Percentiles rank a stretch among this genome's conserved stretches.
phyloP scores from a whole-genome alignment of 2,797 vertebrate genomes.

The Euthynnus affinis region DNA sequence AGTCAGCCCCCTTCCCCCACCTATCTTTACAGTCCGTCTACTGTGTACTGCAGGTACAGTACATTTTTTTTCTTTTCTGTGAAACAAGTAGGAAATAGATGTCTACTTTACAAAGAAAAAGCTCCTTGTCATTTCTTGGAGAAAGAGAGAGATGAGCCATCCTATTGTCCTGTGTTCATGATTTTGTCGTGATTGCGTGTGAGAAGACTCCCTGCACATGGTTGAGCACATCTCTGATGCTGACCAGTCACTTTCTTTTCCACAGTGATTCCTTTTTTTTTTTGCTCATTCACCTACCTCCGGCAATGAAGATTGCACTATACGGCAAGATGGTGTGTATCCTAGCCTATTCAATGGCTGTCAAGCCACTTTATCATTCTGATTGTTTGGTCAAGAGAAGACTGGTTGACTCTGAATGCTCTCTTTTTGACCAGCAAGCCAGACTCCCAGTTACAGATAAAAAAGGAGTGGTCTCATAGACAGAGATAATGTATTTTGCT shows the following conservation, averaged over 20 bases:
- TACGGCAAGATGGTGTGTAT: constrained; percentile 72
- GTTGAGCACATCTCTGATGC: constrained; percentile 68
- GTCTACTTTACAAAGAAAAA: constrained; percentile 46
- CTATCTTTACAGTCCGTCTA: constrained; percentile 58
- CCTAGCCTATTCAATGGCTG: constrained; percentile 65
- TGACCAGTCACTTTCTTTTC: constrained; percentile 74
- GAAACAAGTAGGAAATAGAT: constrained; percentile 35
- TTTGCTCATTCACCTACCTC: constrained; percentile 75
- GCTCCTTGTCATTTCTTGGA: constrained; percentile 23
- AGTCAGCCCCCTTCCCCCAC: constrained; percentile 55
- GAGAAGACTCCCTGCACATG: constrained; percentile 48
- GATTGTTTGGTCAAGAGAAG: constrained; percentile 66
- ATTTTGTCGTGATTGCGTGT: constrained; percentile 57
- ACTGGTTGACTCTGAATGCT: constrained; percentile 50
- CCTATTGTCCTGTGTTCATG: constrained; percentile 38
- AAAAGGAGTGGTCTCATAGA: constrained; percentile 47
- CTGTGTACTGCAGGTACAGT: constrained; percentile 44
- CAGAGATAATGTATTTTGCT: constrained; percentile 38
- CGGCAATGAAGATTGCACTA: constrained; percentile 75
- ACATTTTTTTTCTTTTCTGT: constrained; percentile 19
- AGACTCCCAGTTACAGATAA: constrained; percentile 56
- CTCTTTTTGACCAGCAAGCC: constrained; percentile 56
- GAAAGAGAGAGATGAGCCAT: constrained; percentile 43
- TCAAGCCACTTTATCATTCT: constrained; percentile 80
- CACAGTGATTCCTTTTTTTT: constrained; percentile 69